These are phyloP conservation scores for Leucophenga varia DNA, from an alignment of 1,140 invertebrate species.

Conservation along the genomic window DNA sequence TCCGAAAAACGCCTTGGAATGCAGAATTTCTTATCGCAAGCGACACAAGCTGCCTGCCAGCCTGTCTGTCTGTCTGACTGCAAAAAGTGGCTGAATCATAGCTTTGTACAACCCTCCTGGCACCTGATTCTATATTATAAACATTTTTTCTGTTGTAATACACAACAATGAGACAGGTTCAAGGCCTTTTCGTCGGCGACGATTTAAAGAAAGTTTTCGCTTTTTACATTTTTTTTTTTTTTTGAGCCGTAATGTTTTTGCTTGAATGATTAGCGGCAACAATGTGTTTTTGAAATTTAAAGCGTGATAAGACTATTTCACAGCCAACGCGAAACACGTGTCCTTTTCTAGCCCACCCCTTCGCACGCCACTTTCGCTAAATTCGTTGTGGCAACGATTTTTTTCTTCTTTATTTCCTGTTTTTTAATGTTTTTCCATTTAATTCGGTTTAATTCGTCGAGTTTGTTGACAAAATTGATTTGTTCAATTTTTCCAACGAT, in stretches of 20 bases:
- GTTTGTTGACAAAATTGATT: slow-evolving; percentile 56
- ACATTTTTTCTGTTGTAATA: too few species aligned
- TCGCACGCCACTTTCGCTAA: neutral
- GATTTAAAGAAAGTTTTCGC: too few species aligned
- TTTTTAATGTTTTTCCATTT: slow-evolving; percentile 23
- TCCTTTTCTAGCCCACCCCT: slow-evolving; percentile 10
- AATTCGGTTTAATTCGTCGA: slow-evolving; percentile 36
- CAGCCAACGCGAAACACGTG: slow-evolving; percentile 30
- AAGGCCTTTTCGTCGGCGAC: slow-evolving; percentile 35
- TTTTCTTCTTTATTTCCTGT: slow-evolving; percentile 2
- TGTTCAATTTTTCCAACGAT: slow-evolving; percentile 57
- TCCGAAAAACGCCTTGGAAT: slow-evolving; percentile 47
- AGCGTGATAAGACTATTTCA: slow-evolving; percentile 47
- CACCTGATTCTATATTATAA: too few species aligned
- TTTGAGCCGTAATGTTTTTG: neutral
- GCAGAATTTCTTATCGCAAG: slow-evolving; percentile 15
- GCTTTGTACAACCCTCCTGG: too few species aligned
- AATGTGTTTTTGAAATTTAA: slow-evolving; percentile 48
- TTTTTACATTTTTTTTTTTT: slow-evolving; percentile 14
- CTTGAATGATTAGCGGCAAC: neutral
- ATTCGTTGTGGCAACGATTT: neutral
- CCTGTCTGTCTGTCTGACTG: slow-evolving; percentile 37
- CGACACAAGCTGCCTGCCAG: neutral
- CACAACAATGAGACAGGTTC: too few species aligned
- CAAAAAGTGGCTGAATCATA: too few species aligned